These are phyloP conservation scores for Chaetodon auriga DNA, from an alignment of 2,113 vertebrate genomes.

Conservation along the genomic window DNA sequence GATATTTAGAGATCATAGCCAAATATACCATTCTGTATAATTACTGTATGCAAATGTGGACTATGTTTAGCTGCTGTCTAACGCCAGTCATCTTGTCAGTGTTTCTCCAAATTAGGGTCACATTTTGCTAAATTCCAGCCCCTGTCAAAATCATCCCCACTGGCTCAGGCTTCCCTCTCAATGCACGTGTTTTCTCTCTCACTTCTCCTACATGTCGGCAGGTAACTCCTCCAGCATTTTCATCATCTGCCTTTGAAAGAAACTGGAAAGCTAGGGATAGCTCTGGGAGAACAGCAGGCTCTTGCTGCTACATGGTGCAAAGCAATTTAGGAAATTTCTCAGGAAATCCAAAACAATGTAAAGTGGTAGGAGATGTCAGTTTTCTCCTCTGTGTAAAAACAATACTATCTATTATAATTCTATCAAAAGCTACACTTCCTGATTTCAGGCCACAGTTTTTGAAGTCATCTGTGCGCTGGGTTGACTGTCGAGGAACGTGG, in stretches of 20 bases:
- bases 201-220: background rate
- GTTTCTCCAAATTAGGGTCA: background rate
- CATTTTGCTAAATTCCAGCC: background rate
- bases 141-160: background rate
- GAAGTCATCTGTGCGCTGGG: background rate
- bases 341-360: background rate
- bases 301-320: background rate
- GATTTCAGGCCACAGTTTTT: background rate
- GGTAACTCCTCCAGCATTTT: background rate
- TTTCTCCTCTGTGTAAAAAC: background rate
- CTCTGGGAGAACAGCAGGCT: background rate
- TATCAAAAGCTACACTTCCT: background rate
- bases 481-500: background rate
- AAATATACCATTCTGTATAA: background rate
- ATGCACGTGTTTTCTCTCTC: background rate
- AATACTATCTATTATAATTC: background rate
- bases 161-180: background rate
- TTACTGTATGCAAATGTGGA: background rate
- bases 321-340: background rate
- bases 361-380: background rate
- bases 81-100: background rate
- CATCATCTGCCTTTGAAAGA: slow-evolving; percentile 3
- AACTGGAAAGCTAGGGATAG: background rate
- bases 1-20: background rate
- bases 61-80: slow-evolving; percentile 1